Conservation (phyloP, 2,888 invertebrate genomes). For the Patella ulyssiponensis region DNA sequence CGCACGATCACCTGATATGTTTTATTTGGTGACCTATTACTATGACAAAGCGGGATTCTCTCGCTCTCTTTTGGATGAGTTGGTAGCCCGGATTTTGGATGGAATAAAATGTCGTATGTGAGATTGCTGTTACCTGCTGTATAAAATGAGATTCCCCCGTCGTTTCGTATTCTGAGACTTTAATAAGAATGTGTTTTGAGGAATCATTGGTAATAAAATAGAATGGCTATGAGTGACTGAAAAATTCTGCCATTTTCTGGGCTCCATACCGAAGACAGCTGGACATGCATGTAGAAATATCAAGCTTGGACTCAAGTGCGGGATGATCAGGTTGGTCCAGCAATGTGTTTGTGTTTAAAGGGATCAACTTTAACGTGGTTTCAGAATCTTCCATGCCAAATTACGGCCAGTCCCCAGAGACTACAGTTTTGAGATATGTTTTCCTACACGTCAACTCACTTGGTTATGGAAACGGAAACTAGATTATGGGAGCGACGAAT, state of each 20-base stretch:
- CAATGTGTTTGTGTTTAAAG: too few relatives aligned
- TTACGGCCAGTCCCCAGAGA: neutral
- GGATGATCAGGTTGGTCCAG: conserved; percentile 5
- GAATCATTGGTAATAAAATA: neutral
- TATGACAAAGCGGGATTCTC: neutral
- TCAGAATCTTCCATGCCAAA: neutral
- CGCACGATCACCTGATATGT: neutral
- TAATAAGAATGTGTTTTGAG: neutral
- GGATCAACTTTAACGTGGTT: neutral
- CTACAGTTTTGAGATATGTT: neutral
- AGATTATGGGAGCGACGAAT: neutral
- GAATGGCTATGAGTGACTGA: neutral
- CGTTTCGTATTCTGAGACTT: neutral
- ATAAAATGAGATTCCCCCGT: too few relatives aligned
- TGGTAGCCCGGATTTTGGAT: neutral
- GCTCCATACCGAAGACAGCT: neutral
- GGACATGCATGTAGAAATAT: neutral
- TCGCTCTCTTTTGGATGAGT: neutral
- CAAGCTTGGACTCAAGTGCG: neutral
- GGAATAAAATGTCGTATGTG: neutral
- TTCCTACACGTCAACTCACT: neutral
- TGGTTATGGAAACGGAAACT: neutral
- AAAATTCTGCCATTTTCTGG: neutral
- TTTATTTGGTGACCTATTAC: neutral
- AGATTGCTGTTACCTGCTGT: too few relatives aligned